phyloP scores from a whole-genome alignment of 2,113 vertebrate genomes.

The Urocolius indicus region DNA sequence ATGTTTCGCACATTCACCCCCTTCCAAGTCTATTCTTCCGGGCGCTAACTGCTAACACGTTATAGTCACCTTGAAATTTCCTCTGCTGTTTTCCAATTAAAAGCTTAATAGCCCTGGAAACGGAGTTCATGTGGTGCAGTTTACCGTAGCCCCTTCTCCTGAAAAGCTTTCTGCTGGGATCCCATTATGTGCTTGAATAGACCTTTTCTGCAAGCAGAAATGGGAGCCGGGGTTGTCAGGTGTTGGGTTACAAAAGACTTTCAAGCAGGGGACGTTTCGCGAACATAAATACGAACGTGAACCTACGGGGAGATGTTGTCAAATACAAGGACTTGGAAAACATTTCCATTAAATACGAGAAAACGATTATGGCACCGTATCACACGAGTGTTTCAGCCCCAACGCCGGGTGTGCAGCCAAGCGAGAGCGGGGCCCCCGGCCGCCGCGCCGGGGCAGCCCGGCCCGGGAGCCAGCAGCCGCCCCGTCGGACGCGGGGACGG shows the following conservation, averaged over 20 bases:
- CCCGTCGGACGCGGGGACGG: too few species aligned
- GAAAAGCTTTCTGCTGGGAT: conserved; percentile 89
- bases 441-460: not conserved
- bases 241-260: conserved; percentile 92
- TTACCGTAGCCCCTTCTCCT: conserved; percentile 87
- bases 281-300: conserved; percentile 79
- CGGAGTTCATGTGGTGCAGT: conserved; percentile 94
- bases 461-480: not conserved
- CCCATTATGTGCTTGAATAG: conserved; percentile 99
- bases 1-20: conserved; percentile 73
- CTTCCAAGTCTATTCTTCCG: conserved; percentile 66
- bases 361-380: conserved; percentile 74
- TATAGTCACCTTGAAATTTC: conserved; percentile 96
- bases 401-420: conserved; percentile 61
- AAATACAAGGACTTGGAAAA: conserved; percentile 77
- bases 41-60: conserved; percentile 81
- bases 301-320: conserved; percentile 79
- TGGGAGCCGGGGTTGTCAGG: conserved; percentile 87
- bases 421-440: conserved; percentile 33
- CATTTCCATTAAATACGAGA: conserved; percentile 79
- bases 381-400: conserved; percentile 70
- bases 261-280: conserved; percentile 84
- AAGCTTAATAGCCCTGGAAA: conserved; percentile 99
- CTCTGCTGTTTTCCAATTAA: conserved; percentile 98
- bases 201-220: conserved; percentile 92